A percentile compares a stretch with the other conserved stretches of the same genome.
Evolutionary conservation across 64 coral and sea anemone species (phyloP).

Genomic region (Hydrozoanthus tunicans): DNA sequence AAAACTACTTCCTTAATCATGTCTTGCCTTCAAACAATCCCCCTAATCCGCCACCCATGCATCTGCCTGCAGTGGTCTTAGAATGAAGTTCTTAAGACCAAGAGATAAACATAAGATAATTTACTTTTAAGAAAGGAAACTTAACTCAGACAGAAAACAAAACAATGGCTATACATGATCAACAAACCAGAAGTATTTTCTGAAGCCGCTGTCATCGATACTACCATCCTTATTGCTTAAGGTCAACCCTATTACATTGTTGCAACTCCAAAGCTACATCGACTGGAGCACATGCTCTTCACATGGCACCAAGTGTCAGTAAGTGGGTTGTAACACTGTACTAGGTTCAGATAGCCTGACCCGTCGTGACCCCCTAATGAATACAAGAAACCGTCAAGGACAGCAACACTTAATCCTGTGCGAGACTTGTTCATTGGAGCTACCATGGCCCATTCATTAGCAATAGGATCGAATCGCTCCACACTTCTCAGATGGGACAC

Average conservation of each 20-base stretch:
- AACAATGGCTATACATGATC: too few species aligned
- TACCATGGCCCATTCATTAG: slow-evolving; percentile 95
- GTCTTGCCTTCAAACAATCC: too few species aligned
- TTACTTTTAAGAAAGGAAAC: too few species aligned
- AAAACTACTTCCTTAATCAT: too few species aligned
- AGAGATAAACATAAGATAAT: too few species aligned
- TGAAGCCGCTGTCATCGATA: too few species aligned
- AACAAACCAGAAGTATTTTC: too few species aligned
- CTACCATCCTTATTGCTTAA: too few species aligned
- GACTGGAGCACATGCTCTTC: slow-evolving; percentile 75
- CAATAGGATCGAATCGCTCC: slow-evolving; percentile 88
- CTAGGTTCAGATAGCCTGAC: slow-evolving; percentile 79
- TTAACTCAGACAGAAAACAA: too few species aligned
- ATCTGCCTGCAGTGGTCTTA: too few species aligned
- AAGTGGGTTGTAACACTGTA: slow-evolving; percentile 72
- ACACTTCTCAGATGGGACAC: slow-evolving; percentile 91
- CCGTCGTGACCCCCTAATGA: slow-evolving; percentile 92
- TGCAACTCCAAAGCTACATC: slow-evolving; percentile 93
- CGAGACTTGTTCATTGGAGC: slow-evolving; percentile 82
- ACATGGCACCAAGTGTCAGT: slow-evolving; percentile 73
- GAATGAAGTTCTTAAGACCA: too few species aligned
- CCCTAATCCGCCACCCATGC: too few species aligned
- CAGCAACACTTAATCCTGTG: slow-evolving; percentile 86
- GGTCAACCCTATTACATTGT: slow-evolving; percentile 27
- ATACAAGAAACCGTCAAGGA: slow-evolving; percentile 78